phyloP scores from a whole-genome alignment of 2,113 vertebrate genomes.

The Psittacara wagleri region DNA sequence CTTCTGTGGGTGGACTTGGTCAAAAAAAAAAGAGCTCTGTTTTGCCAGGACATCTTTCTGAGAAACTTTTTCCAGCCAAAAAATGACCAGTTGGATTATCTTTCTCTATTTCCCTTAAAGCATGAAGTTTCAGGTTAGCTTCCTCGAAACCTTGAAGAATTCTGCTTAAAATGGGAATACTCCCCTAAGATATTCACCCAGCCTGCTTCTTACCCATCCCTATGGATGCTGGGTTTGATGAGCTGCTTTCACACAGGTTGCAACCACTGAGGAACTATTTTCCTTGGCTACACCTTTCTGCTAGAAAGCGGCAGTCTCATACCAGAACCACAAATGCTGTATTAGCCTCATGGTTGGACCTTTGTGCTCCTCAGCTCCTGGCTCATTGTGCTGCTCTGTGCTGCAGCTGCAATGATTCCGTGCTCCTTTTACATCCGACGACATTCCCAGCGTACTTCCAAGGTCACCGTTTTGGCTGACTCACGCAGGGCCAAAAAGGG shows the following conservation, averaged over 20 bases:
- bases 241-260: not conserved
- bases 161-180: not conserved
- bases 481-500: not conserved
- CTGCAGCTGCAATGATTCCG: not conserved
- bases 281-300: not conserved
- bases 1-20: not conserved
- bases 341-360: rapidly evolving
- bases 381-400: not conserved
- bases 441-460: constrained; percentile 39
- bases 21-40: not conserved
- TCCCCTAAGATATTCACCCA: not conserved
- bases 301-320: not conserved
- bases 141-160: not conserved
- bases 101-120: not conserved
- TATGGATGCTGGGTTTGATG: not conserved
- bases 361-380: not conserved
- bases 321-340: not conserved
- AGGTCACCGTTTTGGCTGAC: not conserved
- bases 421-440: not conserved
- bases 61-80: not conserved
- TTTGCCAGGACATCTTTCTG: not conserved
- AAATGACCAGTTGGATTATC: not conserved
- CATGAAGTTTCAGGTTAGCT: rapidly evolving
- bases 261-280: not conserved
- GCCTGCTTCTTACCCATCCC: not conserved